Conservation (phyloP, 2,888 invertebrate genomes). For the Cantharis lateralis region DNA sequence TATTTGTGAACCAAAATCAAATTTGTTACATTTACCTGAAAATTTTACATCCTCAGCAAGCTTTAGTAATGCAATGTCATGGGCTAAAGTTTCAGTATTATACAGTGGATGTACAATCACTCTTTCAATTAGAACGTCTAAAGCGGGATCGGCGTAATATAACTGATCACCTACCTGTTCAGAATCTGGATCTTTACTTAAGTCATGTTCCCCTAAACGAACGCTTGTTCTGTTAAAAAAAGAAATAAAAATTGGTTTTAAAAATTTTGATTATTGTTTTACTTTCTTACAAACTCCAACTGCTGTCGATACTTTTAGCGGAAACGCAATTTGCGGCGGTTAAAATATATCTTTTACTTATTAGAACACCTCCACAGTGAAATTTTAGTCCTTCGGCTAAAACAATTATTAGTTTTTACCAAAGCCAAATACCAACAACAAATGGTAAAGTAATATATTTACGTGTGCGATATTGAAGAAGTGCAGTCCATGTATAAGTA, state of each 20-base stretch:
- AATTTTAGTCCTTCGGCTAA: constrained; percentile 51
- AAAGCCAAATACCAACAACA: no score
- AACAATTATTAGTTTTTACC: not conserved
- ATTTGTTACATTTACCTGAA: constrained; percentile 57
- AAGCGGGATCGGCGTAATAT: constrained; percentile 63
- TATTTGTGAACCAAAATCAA: not conserved
- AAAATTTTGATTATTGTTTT: not conserved
- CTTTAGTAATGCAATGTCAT: constrained; percentile 76
- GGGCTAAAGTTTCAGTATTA: constrained; percentile 58
- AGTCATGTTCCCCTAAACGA: constrained; percentile 71
- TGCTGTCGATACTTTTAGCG: not conserved
- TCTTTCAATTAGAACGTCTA: constrained; percentile 66
- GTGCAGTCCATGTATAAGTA: constrained; percentile 73
- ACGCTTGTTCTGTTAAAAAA: constrained; percentile 58
- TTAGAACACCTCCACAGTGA: constrained; percentile 70
- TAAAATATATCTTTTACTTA: constrained; percentile 65
- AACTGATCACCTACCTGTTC: constrained; percentile 49
- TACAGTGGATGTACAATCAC: constrained; percentile 70
- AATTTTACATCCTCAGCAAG: constrained; percentile 60
- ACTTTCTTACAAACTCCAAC: not conserved
- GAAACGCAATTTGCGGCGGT: constrained; percentile 71
- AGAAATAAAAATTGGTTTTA: constrained; percentile 3
- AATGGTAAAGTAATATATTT: no score
- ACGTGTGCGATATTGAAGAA: constrained; percentile 70
- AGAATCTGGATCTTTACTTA: constrained; percentile 65